Base-by-base conservation (phyloP, 2,888 invertebrate species). In the Brachypalpus laphriformis region DNA sequence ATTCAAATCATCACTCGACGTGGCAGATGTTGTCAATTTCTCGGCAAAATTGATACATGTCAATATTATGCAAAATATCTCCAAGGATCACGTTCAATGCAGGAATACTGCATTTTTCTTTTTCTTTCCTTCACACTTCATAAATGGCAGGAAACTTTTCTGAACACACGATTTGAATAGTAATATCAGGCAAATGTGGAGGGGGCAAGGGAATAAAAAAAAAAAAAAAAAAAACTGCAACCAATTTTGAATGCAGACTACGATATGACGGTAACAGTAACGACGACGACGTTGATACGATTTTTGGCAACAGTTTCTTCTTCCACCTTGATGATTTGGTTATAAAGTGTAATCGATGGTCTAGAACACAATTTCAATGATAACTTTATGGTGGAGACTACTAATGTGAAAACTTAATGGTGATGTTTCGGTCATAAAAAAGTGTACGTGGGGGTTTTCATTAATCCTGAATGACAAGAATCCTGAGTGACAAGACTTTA, bases 241-340 rank as follows among this genome's bases (percentile, higher is more conserved):
- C 78, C 82, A 78, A 83, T 83, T 63, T 78, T 56, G 47, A 66
- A 72, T 82, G 72, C 71, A 72, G 71, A 65, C 56, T 37, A 40
- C 59, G 66, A 82, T 61, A 76, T n/a, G 63, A 82, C 18, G 31
- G 25, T 34, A 25, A 25, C 57, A 68, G 59, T 74, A 78, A 78
- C 61, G 78, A 83, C 47, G 54, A 18, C 34, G 56, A 25, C 65
- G 82, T 83, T 74, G 63, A 78, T 78, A 78, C 56, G 68, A 78
- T 74, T 83, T 83, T 83, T 78, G 82, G 78, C 82, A 72, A 74
- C 61, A 61, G 63, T 49, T 68, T 78, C 47, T 68, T 78, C 47
- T 34, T 68, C 49, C 18, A 68, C 61, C 54, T 34, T 34, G 66
- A 63, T 42, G 56, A 83, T 83, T 78, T 83, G 72, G 78, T 74